Percentiles rank a stretch among this genome's conserved stretches.
These are phyloP conservation scores for Nothoprocta pentlandii DNA, from an alignment of 2,113 vertebrate species.

Conservation along the genomic window DNA sequence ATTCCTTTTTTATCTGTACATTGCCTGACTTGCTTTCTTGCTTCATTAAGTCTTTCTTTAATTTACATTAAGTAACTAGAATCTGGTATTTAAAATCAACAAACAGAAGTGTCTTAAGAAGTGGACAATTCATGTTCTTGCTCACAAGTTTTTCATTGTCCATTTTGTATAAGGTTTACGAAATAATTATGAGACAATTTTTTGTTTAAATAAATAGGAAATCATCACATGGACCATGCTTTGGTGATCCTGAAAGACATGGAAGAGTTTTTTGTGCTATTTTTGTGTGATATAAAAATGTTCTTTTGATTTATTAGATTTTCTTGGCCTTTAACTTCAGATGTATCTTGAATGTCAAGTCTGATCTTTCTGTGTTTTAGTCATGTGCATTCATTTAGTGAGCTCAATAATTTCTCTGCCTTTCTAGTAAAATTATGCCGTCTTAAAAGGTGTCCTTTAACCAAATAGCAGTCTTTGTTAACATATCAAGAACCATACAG, in stretches of 20 bases:
- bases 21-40: neutral
- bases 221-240: neutral
- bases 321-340: constrained; percentile 63
- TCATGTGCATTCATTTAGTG: constrained; percentile 52
- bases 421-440: constrained; percentile 34
- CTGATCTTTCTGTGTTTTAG: constrained; percentile 47
- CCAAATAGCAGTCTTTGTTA: constrained; percentile 31
- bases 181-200: neutral
- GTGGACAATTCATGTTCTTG: neutral
- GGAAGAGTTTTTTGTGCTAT: constrained; percentile 13
- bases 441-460: constrained; percentile 47
- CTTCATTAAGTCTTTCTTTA: constrained; percentile 16
- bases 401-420: constrained; percentile 44
- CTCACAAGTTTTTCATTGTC: neutral
- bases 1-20: neutral
- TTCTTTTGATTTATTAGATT: constrained; percentile 51
- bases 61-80: constrained; percentile 15
- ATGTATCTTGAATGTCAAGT: constrained; percentile 54
- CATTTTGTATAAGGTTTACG: neutral
- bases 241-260: constrained; percentile 15
- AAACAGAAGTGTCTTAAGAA: constrained; percentile 8
- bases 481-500: constrained; percentile 23
- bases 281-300: constrained; percentile 28
- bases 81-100: neutral
- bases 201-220: constrained; percentile 53